Evolutionary conservation across 2,113 vertebrate species (phyloP).

Genomic region (Tragelaphus buxtoni): DNA sequence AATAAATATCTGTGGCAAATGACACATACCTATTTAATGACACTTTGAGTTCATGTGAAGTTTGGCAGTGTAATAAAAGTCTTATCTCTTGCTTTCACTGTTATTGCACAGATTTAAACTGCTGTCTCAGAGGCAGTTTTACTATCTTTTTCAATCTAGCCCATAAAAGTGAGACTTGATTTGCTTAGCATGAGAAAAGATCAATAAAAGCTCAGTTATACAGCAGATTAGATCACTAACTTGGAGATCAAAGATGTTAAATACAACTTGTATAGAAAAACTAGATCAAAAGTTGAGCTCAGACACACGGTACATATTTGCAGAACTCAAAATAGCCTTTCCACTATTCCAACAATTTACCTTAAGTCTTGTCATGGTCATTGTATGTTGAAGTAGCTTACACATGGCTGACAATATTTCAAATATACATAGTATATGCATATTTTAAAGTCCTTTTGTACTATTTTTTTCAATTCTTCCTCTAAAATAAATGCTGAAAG

Average conservation of each 20-base stretch:
- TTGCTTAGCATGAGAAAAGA: slow-evolving; percentile 93
- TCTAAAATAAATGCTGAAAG: not conserved
- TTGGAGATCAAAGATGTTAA: slow-evolving; percentile 89
- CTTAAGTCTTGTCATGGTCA: not conserved
- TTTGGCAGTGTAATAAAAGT: slow-evolving; percentile 91
- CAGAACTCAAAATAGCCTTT: slow-evolving; percentile 65
- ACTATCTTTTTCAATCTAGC: slow-evolving; percentile 89
- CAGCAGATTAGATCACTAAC: slow-evolving; percentile 85
- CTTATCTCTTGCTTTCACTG: slow-evolving; percentile 91
- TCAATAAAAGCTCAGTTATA: slow-evolving; percentile 92
- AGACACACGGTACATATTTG: slow-evolving; percentile 80
- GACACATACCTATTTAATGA: slow-evolving; percentile 90
- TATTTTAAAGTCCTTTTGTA: not conserved
- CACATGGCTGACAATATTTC: not conserved
- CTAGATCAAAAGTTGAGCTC: slow-evolving; percentile 84
- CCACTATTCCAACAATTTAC: slow-evolving; percentile 36
- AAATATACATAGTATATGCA: not conserved
- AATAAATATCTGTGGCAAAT: slow-evolving; percentile 88
- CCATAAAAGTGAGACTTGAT: slow-evolving; percentile 91
- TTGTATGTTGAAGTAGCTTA: slow-evolving; percentile 31
- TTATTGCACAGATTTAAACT: slow-evolving; percentile 88
- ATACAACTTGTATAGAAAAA: slow-evolving; percentile 81
- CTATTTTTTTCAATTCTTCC: not conserved
- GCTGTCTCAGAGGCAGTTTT: slow-evolving; percentile 88
- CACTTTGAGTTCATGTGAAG: slow-evolving; percentile 88